phyloP scores from a whole-genome alignment of 2,888 invertebrate species.

The Boloria selene region DNA sequence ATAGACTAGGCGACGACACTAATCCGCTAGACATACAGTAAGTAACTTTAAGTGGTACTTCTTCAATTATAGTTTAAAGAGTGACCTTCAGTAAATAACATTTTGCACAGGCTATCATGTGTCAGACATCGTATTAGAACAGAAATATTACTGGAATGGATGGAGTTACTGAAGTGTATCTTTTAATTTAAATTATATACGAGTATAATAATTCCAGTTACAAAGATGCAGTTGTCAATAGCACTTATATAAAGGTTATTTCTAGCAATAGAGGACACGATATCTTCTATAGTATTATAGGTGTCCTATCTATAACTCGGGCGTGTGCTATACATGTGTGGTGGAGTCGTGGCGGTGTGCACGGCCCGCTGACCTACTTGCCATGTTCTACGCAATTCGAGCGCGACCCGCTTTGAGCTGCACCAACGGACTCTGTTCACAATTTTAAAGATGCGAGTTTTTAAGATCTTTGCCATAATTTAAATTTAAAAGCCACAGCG shows the following conservation, averaged over 20 bases:
- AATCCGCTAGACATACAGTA: too few relatives aligned
- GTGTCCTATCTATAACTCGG: slow-evolving; percentile 36
- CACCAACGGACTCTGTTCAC: slow-evolving; percentile 40
- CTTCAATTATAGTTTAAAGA: too few relatives aligned
- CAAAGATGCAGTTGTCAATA: slow-evolving; percentile 17
- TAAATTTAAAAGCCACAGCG: neutral
- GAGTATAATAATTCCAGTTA: neutral
- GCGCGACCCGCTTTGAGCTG: slow-evolving; percentile 65
- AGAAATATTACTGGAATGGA: neutral
- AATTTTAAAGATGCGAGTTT: slow-evolving; percentile 34
- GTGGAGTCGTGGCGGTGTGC: slow-evolving; percentile 51
- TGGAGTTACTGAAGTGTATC: neutral
- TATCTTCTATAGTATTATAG: slow-evolving; percentile 43
- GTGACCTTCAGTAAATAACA: too few relatives aligned
- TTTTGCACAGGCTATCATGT: too few relatives aligned
- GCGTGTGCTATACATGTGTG: slow-evolving; percentile 48
- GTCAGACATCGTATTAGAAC: too few relatives aligned
- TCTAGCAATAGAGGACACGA: slow-evolving; percentile 35
- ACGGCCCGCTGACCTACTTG: slow-evolving; percentile 79
- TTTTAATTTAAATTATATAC: neutral
- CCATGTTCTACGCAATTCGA: slow-evolving; percentile 76
- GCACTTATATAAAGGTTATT: slow-evolving; percentile 24
- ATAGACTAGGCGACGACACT: too few relatives aligned
- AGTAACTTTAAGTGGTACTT: too few relatives aligned
- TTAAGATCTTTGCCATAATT: slow-evolving; percentile 11